A percentile compares a stretch with the other conserved stretches of the same genome.
These are phyloP conservation scores for Disparrhopalites patrizii DNA, from an alignment of 2,888 invertebrate genomes.

Conservation along the genomic window DNA sequence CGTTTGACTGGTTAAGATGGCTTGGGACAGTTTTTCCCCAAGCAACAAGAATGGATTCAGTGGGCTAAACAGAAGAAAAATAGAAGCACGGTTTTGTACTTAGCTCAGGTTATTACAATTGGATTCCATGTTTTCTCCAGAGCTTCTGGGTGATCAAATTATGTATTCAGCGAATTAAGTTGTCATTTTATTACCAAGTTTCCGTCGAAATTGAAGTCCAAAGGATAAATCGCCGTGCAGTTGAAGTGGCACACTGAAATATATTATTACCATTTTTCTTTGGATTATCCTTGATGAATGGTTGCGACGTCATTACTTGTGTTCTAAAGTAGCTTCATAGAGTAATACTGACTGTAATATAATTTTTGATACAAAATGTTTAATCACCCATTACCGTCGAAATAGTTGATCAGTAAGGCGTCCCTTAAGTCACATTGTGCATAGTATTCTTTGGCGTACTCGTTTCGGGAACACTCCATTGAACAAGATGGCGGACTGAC, in stretches of 20 bases:
- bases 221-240: background rate
- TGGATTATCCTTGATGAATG: too few species aligned
- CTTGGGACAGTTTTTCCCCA: too few species aligned
- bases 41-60: background rate
- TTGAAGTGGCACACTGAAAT: background rate
- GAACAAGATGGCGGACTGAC: too few species aligned
- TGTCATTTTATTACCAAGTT: background rate
- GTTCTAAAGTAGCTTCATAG: too few species aligned
- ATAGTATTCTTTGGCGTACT: too few species aligned
- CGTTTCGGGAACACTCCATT: too few species aligned
- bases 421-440: too few species aligned
- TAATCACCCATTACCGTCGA: too few species aligned
- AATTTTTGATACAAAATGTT: background rate
- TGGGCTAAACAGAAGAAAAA: background rate
- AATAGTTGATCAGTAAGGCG: too few species aligned
- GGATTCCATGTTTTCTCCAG: background rate
- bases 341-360: too few species aligned
- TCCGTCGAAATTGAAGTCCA: conserved; percentile 1
- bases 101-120: background rate
- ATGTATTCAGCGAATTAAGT: background rate
- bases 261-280: background rate
- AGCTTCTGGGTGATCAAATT: background rate
- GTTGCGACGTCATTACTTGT: too few species aligned
- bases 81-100: background rate
- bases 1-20: too few species aligned